These are phyloP conservation scores for Tortricodes alternella DNA, from an alignment of 2,888 invertebrate species.

Conservation along the genomic window DNA sequence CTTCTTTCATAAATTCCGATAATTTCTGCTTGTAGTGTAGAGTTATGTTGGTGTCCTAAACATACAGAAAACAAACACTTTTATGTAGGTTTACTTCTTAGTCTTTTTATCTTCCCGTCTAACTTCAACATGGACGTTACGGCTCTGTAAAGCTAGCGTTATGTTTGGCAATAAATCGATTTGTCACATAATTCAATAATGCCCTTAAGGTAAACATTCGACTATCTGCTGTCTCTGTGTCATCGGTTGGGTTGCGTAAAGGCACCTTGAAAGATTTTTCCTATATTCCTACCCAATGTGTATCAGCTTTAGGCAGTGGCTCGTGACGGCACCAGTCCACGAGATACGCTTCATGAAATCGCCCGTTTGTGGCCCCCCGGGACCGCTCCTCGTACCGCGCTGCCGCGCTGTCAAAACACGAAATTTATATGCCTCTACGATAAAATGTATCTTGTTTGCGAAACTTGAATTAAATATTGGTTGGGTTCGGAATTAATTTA, in stretches of 20 bases:
- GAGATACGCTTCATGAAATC: conserved; percentile 50
- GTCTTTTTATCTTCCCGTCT: no score
- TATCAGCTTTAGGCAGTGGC: conserved; percentile 33
- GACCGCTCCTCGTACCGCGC: conserved; percentile 47
- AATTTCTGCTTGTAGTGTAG: no score
- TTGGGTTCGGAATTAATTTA: neutral
- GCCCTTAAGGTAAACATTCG: no score
- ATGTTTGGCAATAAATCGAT: no score
- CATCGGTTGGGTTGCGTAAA: neutral
- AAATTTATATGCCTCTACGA: conserved; percentile 34
- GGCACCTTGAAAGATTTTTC: neutral
- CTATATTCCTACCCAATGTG: conserved; percentile 16
- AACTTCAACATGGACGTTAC: no score
- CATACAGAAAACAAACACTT: no score
- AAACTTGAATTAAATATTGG: neutral
- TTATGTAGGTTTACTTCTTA: no score
- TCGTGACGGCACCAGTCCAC: conserved; percentile 37
- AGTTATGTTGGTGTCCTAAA: no score
- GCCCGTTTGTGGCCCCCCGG: conserved; percentile 41
- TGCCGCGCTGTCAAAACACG: conserved; percentile 56
- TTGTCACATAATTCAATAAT: no score
- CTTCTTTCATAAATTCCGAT: no score
- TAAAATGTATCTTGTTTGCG: conserved; percentile 17
- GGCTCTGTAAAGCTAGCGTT: no score
- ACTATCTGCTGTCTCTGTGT: neutral